Evolutionary conservation across 2,113 vertebrate species (phyloP).

Genomic region (Suncus etruscus): DNA sequence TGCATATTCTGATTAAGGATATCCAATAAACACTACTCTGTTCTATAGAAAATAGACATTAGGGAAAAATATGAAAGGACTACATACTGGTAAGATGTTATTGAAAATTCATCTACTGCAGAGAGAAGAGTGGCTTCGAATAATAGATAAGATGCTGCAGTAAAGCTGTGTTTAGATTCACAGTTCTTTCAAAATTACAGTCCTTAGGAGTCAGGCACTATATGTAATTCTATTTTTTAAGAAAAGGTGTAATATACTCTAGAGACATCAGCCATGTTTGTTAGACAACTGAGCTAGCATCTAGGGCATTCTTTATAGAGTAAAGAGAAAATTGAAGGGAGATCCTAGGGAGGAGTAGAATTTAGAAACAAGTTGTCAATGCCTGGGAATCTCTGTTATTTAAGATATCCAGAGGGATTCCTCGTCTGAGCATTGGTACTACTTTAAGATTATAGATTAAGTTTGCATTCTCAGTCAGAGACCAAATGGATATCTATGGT

Average conservation of each 20-base stretch:
- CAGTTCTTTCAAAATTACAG: neutral
- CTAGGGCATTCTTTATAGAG: neutral
- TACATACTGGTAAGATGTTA: neutral
- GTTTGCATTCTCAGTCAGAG: too few relatives aligned
- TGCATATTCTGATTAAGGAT: neutral
- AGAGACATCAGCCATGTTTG: neutral
- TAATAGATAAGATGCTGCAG: neutral
- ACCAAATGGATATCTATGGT: too few relatives aligned
- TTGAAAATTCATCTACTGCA: neutral
- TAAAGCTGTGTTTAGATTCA: constrained; percentile 4
- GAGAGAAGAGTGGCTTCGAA: neutral
- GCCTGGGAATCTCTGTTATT: neutral
- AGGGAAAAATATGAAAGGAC: neutral
- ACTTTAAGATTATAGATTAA: neutral
- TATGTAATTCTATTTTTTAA: constrained; percentile 31
- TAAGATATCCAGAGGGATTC: neutral
- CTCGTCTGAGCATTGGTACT: neutral
- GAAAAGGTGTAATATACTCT: constrained; percentile 6
- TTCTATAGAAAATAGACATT: neutral
- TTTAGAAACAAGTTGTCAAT: constrained; percentile 15
- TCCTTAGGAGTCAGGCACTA: neutral
- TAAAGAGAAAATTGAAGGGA: constrained; percentile 14
- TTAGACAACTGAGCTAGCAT: neutral
- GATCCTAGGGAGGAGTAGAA: neutral
- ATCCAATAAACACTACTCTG: neutral